Conservation (phyloP, 2,113 vertebrate genomes). For the Hemiprocne comata region DNA sequence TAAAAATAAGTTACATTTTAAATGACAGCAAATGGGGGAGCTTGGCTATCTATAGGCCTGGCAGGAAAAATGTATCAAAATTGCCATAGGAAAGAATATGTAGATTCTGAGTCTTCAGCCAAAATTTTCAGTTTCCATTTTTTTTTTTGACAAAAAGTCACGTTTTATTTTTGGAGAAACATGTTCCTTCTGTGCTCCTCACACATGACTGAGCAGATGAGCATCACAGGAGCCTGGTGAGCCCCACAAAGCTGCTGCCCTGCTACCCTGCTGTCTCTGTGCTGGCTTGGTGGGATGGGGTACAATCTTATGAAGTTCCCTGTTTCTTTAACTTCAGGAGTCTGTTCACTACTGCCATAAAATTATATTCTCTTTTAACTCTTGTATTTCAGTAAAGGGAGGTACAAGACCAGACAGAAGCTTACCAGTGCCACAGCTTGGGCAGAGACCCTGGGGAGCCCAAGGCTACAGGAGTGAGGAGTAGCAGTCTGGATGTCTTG, state of each 20-base stretch:
- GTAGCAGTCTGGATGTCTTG: neutral
- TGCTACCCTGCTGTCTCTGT: neutral
- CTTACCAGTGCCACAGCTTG: neutral
- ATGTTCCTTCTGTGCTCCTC: neutral
- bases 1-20: neutral
- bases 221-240: accelerated
- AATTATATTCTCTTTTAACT: neutral
- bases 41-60: neutral
- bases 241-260: neutral
- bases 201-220: neutral
- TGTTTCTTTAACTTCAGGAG: neutral
- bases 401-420: neutral
- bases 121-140: neutral
- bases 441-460: neutral
- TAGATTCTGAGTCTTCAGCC: neutral
- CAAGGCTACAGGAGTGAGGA: neutral
- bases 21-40: neutral
- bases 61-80: neutral
- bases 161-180: neutral
- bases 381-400: neutral
- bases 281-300: neutral
- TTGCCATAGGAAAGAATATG: neutral
- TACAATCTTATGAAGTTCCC: neutral
- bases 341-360: neutral
- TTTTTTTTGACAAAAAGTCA: neutral